Base-by-base conservation (phyloP, 2,797 vertebrate genomes). In the Gymnodraco acuticeps region DNA sequence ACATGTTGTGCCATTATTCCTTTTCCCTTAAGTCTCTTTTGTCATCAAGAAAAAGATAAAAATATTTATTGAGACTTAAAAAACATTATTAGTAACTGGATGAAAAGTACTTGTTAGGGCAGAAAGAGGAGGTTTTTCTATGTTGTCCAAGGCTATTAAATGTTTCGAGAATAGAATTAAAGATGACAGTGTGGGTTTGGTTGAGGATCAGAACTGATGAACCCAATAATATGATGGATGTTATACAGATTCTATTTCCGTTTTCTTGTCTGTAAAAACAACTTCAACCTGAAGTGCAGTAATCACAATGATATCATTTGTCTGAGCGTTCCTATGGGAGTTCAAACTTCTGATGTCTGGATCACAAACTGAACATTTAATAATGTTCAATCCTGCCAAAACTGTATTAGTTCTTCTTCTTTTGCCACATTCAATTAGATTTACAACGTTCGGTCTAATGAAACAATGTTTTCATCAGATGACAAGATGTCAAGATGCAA, bases 271-370 rank as follows among this genome's bases (percentile, higher is more conserved):
- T 56, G 51, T 55, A 77, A 87, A 80, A 67, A 68, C 0, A 8
- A 63, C 17, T 75, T 43, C 64, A 52, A 86, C 46, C 38, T 15
- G 42, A 64, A 50, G 63, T 19, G 59, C 50, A 62, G 1, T 15
- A 63, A 82, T 82, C 53, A 78, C 69, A 70, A 70, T 15, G 10
- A 48, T 64, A 61, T 62, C 68, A 88, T 81, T 76, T 86, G 65
- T 78, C 70, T 50, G 54, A 70, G 64, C 51, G 11, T 17, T 77
- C 85, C 67, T 51, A 59, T 14, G 38, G 82, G 83, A 76, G 67
- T 75, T 72, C 53, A 58, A 60, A 72, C 64, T 52, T 71, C 47
- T 64, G 71, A 75, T 50, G 63, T 73, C 45, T 70, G 4, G 20
- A 20, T 38, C 38, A 16, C 31, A 15, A 63, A 33, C 59, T 45